Percentiles rank a stretch among this genome's conserved stretches.
Conservation (phyloP, 2,888 invertebrate genomes). For the Eilema depressum region DNA sequence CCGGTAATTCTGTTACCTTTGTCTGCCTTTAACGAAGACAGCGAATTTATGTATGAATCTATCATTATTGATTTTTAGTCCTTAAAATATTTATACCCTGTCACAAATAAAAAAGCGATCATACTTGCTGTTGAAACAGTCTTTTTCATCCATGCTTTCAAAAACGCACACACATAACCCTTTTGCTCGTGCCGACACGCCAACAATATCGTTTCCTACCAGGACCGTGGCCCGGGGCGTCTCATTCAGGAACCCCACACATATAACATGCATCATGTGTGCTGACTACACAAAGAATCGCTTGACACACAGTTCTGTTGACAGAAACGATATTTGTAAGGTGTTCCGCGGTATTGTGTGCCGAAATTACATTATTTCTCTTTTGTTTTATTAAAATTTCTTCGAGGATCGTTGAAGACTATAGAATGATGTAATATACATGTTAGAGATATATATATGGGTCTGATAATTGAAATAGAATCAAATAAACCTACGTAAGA, state of each 20-base stretch:
- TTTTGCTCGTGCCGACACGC: not conserved
- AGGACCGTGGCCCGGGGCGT: conserved; percentile 24
- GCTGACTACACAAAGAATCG: conserved; percentile 48
- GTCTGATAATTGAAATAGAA: not conserved
- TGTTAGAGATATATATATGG: not conserved
- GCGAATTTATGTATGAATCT: too few species aligned
- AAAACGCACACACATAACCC: conserved; percentile 1
- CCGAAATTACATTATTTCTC: not conserved
- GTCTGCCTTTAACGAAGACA: too few species aligned
- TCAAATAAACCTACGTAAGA: not conserved
- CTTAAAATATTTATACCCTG: too few species aligned
- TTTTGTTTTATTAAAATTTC: conserved; percentile 10
- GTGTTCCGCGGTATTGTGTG: conserved; percentile 23
- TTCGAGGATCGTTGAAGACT: not conserved
- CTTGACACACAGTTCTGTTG: conserved; percentile 29
- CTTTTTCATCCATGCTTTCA: not conserved
- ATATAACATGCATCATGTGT: conserved; percentile 35
- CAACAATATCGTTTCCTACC: conserved; percentile 18
- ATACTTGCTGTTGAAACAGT: not conserved
- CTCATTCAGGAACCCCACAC: conserved; percentile 23
- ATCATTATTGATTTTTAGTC: too few species aligned
- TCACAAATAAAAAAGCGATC: not conserved
- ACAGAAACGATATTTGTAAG: conserved; percentile 19
- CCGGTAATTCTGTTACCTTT: too few species aligned
- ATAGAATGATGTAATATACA: not conserved